Percentiles rank a stretch among this genome's conserved stretches.
phyloP scores from a whole-genome alignment of 2,888 invertebrate genomes.

The Tubiluchus corallicola region DNA sequence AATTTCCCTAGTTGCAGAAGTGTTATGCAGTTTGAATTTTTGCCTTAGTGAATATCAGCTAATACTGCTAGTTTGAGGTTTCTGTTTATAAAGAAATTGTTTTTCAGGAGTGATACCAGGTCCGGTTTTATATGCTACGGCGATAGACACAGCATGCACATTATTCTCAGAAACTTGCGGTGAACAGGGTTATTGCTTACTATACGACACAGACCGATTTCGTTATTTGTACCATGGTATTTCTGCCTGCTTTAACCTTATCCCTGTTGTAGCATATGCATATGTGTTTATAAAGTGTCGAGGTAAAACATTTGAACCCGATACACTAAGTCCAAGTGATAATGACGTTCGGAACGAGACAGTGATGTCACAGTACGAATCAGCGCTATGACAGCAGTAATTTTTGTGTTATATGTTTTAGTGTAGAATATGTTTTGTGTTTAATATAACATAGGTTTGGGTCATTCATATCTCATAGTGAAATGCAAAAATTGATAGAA shows the following conservation, averaged over 20 bases:
- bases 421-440: no score
- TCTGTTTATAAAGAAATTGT: no score
- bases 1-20: no score
- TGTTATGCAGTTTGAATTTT: no score
- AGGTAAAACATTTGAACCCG: background rate
- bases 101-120: background rate
- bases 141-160: background rate
- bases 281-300: background rate
- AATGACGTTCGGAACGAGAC: background rate
- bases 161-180: background rate
- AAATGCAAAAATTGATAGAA: no score
- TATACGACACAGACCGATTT: background rate
- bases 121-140: background rate
- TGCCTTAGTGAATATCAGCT: no score
- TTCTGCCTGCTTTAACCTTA: background rate
- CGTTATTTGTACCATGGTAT: background rate
- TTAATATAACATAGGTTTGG: no score
- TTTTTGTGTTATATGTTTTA: no score
- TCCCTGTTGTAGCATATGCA: background rate
- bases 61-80: no score
- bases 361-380: slow-evolving; percentile 3
- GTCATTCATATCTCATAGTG: no score
- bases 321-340: background rate
- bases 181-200: background rate
- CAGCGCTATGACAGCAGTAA: background rate